A percentile compares a stretch with the other conserved stretches of the same genome.
These are phyloP conservation scores for Nematopogon swammerdamellus DNA, from an alignment of 2,888 invertebrate species.

Conservation along the genomic window DNA sequence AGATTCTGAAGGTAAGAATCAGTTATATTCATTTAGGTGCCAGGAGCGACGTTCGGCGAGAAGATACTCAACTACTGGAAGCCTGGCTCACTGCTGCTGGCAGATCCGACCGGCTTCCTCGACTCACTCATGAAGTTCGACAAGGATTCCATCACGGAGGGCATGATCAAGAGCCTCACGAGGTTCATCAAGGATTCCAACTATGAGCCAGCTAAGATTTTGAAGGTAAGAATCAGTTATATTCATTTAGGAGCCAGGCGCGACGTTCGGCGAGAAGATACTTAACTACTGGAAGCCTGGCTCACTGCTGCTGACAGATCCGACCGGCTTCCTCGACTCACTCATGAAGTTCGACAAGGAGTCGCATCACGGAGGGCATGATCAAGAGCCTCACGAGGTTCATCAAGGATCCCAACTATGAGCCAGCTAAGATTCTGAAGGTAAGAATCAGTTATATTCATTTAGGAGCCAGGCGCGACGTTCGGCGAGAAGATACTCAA, in stretches of 20 bases:
- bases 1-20: constrained; percentile 72
- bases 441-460: constrained; percentile 31
- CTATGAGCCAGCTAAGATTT: no score
- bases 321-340: constrained; percentile 75
- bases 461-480: constrained; percentile 55
- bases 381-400: constrained; percentile 82
- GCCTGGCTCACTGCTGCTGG: constrained; percentile 75
- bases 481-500: constrained; percentile 82
- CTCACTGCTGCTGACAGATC: constrained; percentile 75
- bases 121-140: constrained; percentile 82
- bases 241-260: constrained; percentile 62
- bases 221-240: no score
- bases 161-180: no score
- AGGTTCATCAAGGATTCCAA: no score
- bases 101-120: constrained; percentile 81
- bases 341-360: constrained; percentile 88
- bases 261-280: constrained; percentile 73
- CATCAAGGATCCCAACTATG: constrained; percentile 80
- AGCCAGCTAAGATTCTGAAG: constrained; percentile 73
- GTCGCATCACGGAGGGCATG: constrained; percentile 72
- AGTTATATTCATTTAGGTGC: no score
- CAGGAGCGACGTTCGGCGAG: constrained; percentile 67
- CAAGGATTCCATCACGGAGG: constrained; percentile 77
- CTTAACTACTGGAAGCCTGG: constrained; percentile 91
- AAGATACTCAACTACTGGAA: constrained; percentile 90